phyloP scores from a whole-genome alignment of 1,140 invertebrate genomes.

The Chrysopa pallens region DNA sequence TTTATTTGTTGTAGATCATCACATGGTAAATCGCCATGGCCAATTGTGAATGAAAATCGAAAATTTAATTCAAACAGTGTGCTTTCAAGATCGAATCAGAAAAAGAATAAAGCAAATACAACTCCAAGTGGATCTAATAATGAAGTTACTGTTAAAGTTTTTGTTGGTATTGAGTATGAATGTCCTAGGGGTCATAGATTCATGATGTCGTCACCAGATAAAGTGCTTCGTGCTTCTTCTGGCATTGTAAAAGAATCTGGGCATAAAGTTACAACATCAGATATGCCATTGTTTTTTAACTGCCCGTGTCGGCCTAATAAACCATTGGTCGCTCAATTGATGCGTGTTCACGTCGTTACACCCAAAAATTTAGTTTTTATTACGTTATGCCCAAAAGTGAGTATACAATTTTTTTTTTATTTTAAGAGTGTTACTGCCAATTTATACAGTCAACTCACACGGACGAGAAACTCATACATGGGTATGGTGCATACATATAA shows the following conservation, averaged over 20 bases:
- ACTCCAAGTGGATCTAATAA: slow-evolving; percentile 11
- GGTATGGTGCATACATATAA: background rate
- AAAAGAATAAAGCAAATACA: slow-evolving; percentile 10
- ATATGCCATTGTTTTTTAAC: slow-evolving; percentile 81
- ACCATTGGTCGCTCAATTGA: slow-evolving; percentile 64
- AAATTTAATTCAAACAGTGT: background rate
- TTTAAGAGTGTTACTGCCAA: background rate
- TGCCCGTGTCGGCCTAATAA: slow-evolving; percentile 71
- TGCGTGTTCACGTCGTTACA: slow-evolving; percentile 84
- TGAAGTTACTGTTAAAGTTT: slow-evolving; percentile 76
- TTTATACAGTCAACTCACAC: no score
- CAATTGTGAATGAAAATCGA: slow-evolving; percentile 5
- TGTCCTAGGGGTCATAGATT: slow-evolving; percentile 87
- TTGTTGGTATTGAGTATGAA: slow-evolving; percentile 93
- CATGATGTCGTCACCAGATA: slow-evolving; percentile 79
- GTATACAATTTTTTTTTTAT: background rate
- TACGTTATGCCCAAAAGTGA: slow-evolving; percentile 62
- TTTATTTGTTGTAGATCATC: background rate
- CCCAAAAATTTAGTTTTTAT: slow-evolving; percentile 81
- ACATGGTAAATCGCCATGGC: slow-evolving; percentile 8
- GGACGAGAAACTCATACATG: background rate
- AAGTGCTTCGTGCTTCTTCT: slow-evolving; percentile 59
- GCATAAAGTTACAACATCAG: slow-evolving; percentile 57
- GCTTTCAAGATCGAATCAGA: background rate
- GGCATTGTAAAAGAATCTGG: slow-evolving; percentile 69